Conservation (phyloP, 2,797 vertebrate species). For the Apodemus agrarius region DNA sequence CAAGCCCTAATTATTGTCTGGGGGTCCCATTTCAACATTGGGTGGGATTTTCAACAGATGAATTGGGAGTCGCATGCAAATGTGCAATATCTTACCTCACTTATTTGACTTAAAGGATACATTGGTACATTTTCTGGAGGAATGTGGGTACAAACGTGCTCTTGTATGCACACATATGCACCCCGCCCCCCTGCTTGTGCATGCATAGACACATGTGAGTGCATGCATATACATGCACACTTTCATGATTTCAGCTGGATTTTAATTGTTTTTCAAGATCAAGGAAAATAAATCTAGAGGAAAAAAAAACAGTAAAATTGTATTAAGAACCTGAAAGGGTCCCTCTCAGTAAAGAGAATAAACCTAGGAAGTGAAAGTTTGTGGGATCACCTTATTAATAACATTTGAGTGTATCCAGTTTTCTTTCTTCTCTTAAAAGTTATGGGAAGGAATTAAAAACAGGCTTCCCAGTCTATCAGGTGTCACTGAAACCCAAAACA, state of each 20-base stretch:
- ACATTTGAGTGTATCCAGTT: background rate
- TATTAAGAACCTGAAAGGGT: conserved; percentile 48
- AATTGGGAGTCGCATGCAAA: background rate
- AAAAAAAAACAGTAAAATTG: conserved; percentile 37
- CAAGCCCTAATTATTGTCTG: background rate
- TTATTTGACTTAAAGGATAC: background rate
- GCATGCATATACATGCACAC: background rate
- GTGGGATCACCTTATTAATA: background rate
- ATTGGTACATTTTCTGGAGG: background rate
- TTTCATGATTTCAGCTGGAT: background rate
- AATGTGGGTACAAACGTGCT: rapidly evolving
- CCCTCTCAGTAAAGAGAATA: background rate
- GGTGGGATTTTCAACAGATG: background rate
- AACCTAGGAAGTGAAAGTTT: conserved; percentile 21
- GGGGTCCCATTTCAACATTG: background rate
- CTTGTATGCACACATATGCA: too few species aligned
- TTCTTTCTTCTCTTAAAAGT: conserved; percentile 61
- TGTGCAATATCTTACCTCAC: background rate
- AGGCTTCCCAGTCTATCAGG: conserved; percentile 68
- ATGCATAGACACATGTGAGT: too few species aligned
- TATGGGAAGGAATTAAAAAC: conserved; percentile 48
- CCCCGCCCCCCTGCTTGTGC: too few species aligned
- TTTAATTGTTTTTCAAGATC: conserved; percentile 47
- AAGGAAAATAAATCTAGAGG: conserved; percentile 45
- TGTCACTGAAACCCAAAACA: conserved; percentile 68